Base-by-base conservation (phyloP, 2,888 invertebrate genomes). In the Siphonodentalium dalli region DNA sequence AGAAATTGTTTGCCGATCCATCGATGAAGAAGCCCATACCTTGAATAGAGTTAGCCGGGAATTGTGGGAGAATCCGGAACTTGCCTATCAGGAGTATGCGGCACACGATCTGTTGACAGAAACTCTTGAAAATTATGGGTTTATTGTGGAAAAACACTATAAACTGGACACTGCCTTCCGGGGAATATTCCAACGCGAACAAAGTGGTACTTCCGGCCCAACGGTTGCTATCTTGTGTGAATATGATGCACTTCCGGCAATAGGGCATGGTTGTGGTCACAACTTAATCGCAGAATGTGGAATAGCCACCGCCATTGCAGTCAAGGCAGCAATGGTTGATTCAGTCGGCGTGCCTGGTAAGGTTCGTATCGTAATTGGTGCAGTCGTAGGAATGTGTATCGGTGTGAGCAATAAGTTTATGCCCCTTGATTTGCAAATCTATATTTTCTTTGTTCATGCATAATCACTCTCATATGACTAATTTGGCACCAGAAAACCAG, bases 181-280 rank as follows among this genome's bases (percentile, higher is more conserved):
- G 28, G 74, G 72, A 2, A 57, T 48, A 23, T 70, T 52, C 39
- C 57, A 38, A 8, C n/a, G n/a, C n/a, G 37, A 46, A 7, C n/a
- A n/a, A n/a, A 21, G 27, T 7, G 26, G 31, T n/a, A 38, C 23
- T 7, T n/a, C n/a, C n/a, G 58, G 56, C 15, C 77, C 78, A 4
- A 65, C 74, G 42, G 55, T 81, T 9, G 75, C 74, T 9, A 62
- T 80, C 8, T 44, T 82, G 15, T 79, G 78, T 61, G 81, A 81
- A 59, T 81, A 80, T 61, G 81, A 81, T 62, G 80, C 81, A 15
- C 61, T 79, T 15, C 78, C 76, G 11, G 75, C 67, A 9, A 72
- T 80, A 2, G 80, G 81, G 13, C 81, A 81, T 61, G 79, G 79
- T 1, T 79, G 79, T 58, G 81, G 80, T 3, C 80, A 81, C 50